A percentile compares a stretch with the other conserved stretches of the same genome.
Conservation (phyloP, 2,797 vertebrate species). For the Neosilurus hyrtlii region DNA sequence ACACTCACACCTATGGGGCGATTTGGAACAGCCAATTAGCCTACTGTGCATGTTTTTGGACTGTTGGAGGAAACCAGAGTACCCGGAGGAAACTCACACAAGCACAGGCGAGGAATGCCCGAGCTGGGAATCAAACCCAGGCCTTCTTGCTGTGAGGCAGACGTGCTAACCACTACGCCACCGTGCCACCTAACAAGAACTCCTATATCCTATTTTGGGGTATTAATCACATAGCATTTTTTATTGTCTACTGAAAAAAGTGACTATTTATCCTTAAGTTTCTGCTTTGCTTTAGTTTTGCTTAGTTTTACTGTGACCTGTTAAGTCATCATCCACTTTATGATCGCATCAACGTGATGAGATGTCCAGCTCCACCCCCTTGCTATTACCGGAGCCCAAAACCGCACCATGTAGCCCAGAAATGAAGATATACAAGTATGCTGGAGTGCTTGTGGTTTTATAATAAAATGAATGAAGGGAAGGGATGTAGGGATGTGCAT, state of each 20-base stretch:
- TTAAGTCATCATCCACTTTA: constrained; percentile 23
- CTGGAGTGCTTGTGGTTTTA: background rate
- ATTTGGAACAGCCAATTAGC: too few relatives aligned
- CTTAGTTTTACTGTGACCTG: background rate
- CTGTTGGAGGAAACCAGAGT: too few relatives aligned
- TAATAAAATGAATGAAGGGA: background rate
- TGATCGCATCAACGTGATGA: constrained; percentile 10
- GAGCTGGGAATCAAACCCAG: too few relatives aligned
- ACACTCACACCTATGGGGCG: too few relatives aligned
- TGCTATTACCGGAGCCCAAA: background rate
- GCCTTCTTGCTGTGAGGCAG: too few relatives aligned
- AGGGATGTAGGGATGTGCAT: background rate
- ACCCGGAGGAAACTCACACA: too few relatives aligned
- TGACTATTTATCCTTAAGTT: background rate
- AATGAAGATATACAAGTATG: background rate
- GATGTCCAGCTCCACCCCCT: background rate
- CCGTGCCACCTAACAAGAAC: background rate
- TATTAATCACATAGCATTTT: background rate
- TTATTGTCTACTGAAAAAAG: too few relatives aligned
- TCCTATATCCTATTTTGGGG: background rate
- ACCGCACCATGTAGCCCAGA: background rate
- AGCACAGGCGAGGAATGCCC: too few relatives aligned
- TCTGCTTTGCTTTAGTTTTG: background rate
- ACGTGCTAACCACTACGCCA: too few relatives aligned
- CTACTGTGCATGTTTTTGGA: too few relatives aligned